Base-by-base conservation (phyloP, 2,797 vertebrate species). In the Lindbergichthys nudifrons region DNA sequence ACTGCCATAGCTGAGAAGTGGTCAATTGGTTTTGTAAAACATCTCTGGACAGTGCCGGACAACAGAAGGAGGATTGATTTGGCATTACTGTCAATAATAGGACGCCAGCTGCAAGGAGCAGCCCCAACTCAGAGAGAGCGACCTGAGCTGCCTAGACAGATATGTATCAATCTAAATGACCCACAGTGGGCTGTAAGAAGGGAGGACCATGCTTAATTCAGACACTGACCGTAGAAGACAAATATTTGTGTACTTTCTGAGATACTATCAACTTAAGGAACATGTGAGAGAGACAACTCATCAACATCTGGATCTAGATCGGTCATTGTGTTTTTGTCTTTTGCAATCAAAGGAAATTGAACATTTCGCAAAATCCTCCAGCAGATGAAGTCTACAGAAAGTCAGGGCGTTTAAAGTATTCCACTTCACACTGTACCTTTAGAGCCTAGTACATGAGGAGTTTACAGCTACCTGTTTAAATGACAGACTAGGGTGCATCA, bases 11-110 rank as follows among this genome's bases (percentile, higher is more conserved):
- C 42, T 60, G 65, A 69, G 48, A 50, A 56, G 69, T 66, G 10
- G 19, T 84, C 81, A 89, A 85, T 78, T 32, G 14, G 21, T 65
- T 65, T 65, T 46, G 64, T 46, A 75, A 73, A 80, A 65, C 72
- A 81, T 75, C 72, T 21, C 6, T 57, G 59, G 19, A 32, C n/a
- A 60, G 59, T 18, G 63, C 60, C 72, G 63, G 86, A 86, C 71
- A 81, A 75, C 68, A 66, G 66, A 41, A 76, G 68, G 57, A 78
- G 41, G 46, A 66, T 41, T 52, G 30, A 15, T 63, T 32, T 50
- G 47, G 78, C 70, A 32, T 32, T 77, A 75, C 68, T 45, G 79
- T 83, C 48, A 79, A 68, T 46, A 42, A 32, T 8, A 53, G 45
- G 32, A n/a, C 21, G 19, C 54, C 63, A 75, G 75, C 70, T 48